Evolutionary conservation across 2,888 invertebrate species (phyloP).

Genomic region (Agrochola lota): DNA sequence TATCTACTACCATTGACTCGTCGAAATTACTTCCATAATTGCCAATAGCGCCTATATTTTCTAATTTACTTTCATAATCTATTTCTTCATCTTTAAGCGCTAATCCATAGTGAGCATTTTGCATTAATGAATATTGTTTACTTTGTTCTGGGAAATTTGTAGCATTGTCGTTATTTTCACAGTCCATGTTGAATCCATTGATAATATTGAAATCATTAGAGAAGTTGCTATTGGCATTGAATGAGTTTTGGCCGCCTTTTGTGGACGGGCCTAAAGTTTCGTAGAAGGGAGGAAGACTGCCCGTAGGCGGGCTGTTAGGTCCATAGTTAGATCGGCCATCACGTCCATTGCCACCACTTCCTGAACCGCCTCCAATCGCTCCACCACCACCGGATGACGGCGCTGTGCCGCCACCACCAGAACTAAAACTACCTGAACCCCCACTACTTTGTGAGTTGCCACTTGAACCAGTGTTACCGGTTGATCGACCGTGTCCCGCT

Average conservation of each 20-base stretch:
- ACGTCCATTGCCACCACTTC: slow-evolving; percentile 94
- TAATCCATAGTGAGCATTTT: slow-evolving; percentile 95
- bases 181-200: slow-evolving; percentile 94
- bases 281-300: slow-evolving; percentile 96
- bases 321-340: slow-evolving; percentile 96
- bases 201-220: slow-evolving; percentile 93
- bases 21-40: slow-evolving; percentile 92
- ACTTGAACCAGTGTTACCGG: slow-evolving; percentile 90
- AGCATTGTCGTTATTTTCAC: slow-evolving; percentile 92
- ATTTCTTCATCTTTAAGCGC: slow-evolving; percentile 95
- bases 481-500: slow-evolving; percentile 94
- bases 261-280: slow-evolving; percentile 92
- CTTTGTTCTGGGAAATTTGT: slow-evolving; percentile 89
- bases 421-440: slow-evolving; percentile 89
- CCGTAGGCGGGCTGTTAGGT: slow-evolving; percentile 96
- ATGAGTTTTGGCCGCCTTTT: slow-evolving; percentile 94
- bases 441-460: slow-evolving; percentile 89
- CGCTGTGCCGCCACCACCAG: slow-evolving; percentile 89
- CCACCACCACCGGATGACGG: slow-evolving; percentile 91
- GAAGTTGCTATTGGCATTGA: slow-evolving; percentile 92
- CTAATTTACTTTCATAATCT: slow-evolving; percentile 94
- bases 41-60: slow-evolving; percentile 92
- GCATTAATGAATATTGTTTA: slow-evolving; percentile 95
- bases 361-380: slow-evolving; percentile 92
- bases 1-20: slow-evolving; percentile 96